Percentiles rank a stretch among this genome's conserved stretches.
Evolutionary conservation across 2,113 vertebrate species (phyloP).

Genomic region (Fulica atra): DNA sequence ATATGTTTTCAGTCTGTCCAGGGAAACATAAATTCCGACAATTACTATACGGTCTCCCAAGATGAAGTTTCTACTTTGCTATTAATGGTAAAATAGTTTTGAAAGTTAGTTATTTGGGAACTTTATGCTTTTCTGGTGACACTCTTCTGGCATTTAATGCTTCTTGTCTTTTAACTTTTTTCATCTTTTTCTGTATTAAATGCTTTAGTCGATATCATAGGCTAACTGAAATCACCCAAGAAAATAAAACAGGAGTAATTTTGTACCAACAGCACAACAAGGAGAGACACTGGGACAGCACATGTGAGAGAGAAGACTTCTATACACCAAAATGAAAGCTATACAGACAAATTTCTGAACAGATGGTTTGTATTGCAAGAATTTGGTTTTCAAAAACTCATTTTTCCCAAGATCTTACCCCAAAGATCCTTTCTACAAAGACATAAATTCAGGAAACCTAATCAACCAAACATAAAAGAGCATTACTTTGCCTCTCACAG

Average conservation of each 20-base stretch:
- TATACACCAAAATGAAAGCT: not conserved
- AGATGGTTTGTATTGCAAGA: not conserved
- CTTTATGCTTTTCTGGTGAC: not conserved
- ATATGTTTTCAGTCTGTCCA: not conserved
- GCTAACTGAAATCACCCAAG: not conserved
- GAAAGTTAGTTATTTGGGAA: not conserved
- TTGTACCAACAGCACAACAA: not conserved
- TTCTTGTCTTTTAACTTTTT: not conserved
- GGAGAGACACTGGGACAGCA: not conserved
- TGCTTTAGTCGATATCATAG: not conserved
- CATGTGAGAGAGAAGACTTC: not conserved
- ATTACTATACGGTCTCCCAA: not conserved
- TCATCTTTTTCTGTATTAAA: not conserved
- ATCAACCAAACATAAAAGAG: not conserved
- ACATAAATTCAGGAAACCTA: not conserved
- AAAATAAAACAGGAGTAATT: not conserved
- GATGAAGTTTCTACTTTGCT: not conserved
- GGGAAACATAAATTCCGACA: not conserved
- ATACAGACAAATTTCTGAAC: not conserved
- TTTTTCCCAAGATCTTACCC: not conserved
- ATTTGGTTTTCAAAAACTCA: not conserved
- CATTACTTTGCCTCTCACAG: not conserved
- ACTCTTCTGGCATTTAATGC: not conserved
- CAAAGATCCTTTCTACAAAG: not conserved
- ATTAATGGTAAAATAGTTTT: not conserved